phyloP scores from a whole-genome alignment of 2,888 invertebrate genomes.

The Chrysolina oricalcia region DNA sequence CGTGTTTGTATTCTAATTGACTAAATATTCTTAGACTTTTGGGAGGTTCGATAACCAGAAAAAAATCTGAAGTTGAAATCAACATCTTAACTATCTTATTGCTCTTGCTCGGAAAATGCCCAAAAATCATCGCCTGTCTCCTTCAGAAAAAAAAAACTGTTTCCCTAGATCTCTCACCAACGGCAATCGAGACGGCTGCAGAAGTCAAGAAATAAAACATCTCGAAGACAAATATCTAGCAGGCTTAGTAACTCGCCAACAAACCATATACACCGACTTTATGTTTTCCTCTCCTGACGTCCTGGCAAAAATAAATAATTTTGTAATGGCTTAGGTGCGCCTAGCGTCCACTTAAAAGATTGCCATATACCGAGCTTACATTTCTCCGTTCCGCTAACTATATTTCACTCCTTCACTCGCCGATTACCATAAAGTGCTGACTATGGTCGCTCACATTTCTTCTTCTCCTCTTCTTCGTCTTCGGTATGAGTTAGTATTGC shows the following conservation, averaged over 20 bases:
- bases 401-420: constrained; percentile 39
- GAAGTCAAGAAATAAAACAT: constrained; percentile 18
- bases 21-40: too few relatives aligned
- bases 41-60: too few relatives aligned
- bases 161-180: not conserved
- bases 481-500: constrained; percentile 57
- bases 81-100: too few relatives aligned
- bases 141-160: not conserved
- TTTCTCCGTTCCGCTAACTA: constrained; percentile 39
- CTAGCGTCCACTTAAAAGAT: constrained; percentile 39
- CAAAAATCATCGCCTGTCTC: not conserved
- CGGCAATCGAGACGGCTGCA: not conserved
- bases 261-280: constrained; percentile 45
- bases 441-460: constrained; percentile 53
- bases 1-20: too few relatives aligned
- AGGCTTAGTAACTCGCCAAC: constrained; percentile 38
- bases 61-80: too few relatives aligned
- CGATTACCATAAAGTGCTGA: constrained; percentile 48
- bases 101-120: not conserved
- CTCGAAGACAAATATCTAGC: constrained; percentile 38
- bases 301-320: constrained; percentile 51
- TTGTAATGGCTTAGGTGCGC: constrained; percentile 47
- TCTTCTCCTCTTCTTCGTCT: constrained; percentile 49
- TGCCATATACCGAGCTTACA: constrained; percentile 37
- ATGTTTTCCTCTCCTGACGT: constrained; percentile 40